A percentile compares a stretch with the other conserved stretches of the same genome.
phyloP scores from a whole-genome alignment of 2,797 vertebrate species.

The Tympanoctomys barrerae region DNA sequence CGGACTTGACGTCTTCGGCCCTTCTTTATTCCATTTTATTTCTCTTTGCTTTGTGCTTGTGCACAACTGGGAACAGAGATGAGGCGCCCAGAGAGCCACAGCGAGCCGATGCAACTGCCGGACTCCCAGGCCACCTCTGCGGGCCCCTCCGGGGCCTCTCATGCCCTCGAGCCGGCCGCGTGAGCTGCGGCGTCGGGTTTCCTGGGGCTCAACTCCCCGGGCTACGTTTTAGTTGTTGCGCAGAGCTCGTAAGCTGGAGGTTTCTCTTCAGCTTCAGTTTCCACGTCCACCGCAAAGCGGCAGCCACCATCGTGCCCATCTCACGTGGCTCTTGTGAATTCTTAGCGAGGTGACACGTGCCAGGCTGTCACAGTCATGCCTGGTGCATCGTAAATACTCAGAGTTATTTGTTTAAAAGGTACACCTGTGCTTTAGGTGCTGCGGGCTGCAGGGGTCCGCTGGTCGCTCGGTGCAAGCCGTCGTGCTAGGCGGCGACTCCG shows the following conservation, averaged over 20 bases:
- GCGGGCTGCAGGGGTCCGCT: no score
- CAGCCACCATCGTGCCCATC: neutral
- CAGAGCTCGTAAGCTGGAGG: neutral
- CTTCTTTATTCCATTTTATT: neutral
- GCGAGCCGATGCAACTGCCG: neutral
- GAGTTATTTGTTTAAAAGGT: constrained; percentile 1
- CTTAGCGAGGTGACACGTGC: neutral
- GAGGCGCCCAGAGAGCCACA: neutral
- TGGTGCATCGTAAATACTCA: neutral
- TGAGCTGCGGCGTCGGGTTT: neutral
- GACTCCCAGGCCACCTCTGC: neutral
- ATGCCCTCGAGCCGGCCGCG: neutral
- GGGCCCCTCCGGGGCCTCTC: neutral
- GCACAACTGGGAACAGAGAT: neutral
- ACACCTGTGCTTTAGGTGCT: neutral
- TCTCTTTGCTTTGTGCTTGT: neutral
- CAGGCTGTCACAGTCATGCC: constrained; percentile 6
- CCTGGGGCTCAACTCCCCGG: neutral
- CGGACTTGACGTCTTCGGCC: neutral
- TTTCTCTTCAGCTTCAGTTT: constrained; percentile 16
- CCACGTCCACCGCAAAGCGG: neutral
- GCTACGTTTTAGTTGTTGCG: neutral
- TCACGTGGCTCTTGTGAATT: neutral
- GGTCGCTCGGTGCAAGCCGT: no score
- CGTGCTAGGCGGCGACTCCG: no score